Evolutionary conservation across 2,888 invertebrate genomes (phyloP), one percentile per base, ranked within the genome.

Genomic region (Plebejus argus): DNA sequence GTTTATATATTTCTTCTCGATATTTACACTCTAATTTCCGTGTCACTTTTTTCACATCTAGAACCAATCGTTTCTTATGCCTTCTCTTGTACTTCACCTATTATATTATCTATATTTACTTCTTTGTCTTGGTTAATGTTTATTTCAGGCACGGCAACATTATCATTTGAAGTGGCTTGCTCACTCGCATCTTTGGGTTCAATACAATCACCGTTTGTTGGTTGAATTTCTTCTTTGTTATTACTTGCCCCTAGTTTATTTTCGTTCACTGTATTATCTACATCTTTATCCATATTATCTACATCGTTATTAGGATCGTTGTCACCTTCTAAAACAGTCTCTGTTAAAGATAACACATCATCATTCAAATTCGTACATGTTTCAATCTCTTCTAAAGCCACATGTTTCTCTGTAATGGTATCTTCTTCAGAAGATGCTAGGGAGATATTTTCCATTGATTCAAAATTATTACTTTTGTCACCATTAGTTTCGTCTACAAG

Each of bases 361-460:
- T 77, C 71, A 7, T 20, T 56, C 20, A 20, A 56, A 77, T 77
- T 70, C 10, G 33, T 39, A 35, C 70, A 71, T 58, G 15, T 35
- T 56, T 49, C 70, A 75, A 79, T 76, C 23, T 76, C 70, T 35
- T 86, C 79, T 49, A 84, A n/a, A 74, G 28, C 66, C 20, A 28
- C 76, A 20, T n/a, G 20, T 53, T 79, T 81, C 45, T 80, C 77
- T 28, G 49, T 56, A 6, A 70, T 79, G 56, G 77, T 81, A 79
- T 89, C 90, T 20, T 90, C 89, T 58, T 89, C 91, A 76, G 89
- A 87, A 49, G 88, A 89, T 8, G 89, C 90, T 33, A 91, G 83
- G 12, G 90, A 82, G 78, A 89, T 86, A 83, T 90, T 84, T 85
- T 89, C 90, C 58, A 86, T 80, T 0, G 84, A 80, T 76, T 85